A percentile compares a stretch with the other conserved stretches of the same genome.
phyloP scores from a whole-genome alignment of 2,797 vertebrate species.

The Euthynnus affinis region DNA sequence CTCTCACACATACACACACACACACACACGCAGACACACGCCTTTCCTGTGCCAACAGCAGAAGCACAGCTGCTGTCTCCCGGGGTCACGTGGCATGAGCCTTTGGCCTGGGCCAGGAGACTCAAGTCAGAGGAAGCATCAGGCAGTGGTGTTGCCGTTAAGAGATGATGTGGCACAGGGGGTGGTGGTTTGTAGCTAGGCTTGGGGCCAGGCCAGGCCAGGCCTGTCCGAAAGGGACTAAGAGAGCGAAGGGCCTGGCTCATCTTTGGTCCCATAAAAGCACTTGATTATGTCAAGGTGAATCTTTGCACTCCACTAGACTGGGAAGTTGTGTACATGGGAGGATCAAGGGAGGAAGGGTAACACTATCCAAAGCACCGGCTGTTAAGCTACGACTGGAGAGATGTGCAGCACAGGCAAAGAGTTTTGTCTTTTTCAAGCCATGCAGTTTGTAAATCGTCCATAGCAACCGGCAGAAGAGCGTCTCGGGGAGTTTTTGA shows the following conservation, averaged over 20 bases:
- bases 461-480: conserved; percentile 80
- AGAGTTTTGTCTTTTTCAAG: conserved; percentile 58
- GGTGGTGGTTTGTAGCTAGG: conserved; percentile 69
- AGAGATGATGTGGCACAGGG: conserved; percentile 81
- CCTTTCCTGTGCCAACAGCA: conserved; percentile 63
- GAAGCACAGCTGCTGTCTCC: conserved; percentile 58
- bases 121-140: conserved; percentile 75
- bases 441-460: conserved; percentile 80
- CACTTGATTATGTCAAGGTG: conserved; percentile 78
- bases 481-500: conserved; percentile 45
- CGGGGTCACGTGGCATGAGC: conserved; percentile 56
- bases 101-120: conserved; percentile 51
- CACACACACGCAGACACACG: conserved; percentile 21
- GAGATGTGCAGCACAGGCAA: conserved; percentile 71
- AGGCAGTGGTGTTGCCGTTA: conserved; percentile 83
- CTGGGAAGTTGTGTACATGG: conserved; percentile 36
- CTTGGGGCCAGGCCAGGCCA: conserved; percentile 50
- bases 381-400: conserved; percentile 81
- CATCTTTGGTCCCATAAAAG: conserved; percentile 85
- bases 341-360: conserved; percentile 2
- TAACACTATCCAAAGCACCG: conserved; percentile 65
- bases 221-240: conserved; percentile 43
- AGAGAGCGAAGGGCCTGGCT: conserved; percentile 63
- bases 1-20: conserved; percentile 23
- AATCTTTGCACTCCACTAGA: conserved; percentile 63